Conservation (phyloP, 2,888 invertebrate species). For the Carabus problematicus region DNA sequence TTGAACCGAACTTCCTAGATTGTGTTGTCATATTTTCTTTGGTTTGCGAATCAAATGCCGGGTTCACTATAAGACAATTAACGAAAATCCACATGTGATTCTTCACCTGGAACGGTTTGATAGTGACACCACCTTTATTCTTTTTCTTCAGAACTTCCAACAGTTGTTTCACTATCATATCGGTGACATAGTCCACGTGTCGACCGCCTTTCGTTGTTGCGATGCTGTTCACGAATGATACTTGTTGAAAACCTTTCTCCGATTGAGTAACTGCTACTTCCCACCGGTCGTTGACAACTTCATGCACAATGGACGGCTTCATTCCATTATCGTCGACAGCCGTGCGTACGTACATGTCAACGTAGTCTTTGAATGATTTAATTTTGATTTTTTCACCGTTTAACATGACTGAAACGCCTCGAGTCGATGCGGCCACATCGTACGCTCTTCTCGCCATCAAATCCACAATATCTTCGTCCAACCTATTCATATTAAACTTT, state of each 20-base stretch:
- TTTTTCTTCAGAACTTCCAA: slow-evolving; percentile 71
- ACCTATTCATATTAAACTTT: slow-evolving; percentile 93
- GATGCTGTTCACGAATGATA: slow-evolving; percentile 99
- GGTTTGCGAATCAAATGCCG: slow-evolving; percentile 99
- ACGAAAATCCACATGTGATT: slow-evolving; percentile 98
- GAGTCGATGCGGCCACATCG: slow-evolving; percentile 91
- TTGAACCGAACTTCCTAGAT: slow-evolving; percentile 93
- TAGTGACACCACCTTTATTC: slow-evolving; percentile 73
- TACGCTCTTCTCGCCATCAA: slow-evolving; percentile 93
- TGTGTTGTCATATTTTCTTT: slow-evolving; percentile 99
- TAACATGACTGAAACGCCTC: slow-evolving; percentile 86
- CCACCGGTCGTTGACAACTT: slow-evolving; percentile 87
- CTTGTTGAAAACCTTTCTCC: slow-evolving; percentile 88
- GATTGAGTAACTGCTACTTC: slow-evolving; percentile 93
- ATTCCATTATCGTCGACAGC: slow-evolving; percentile 82
- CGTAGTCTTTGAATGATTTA: slow-evolving; percentile 94
- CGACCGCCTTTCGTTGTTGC: slow-evolving; percentile 98
- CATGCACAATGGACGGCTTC: slow-evolving; percentile 70
- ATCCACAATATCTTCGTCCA: slow-evolving; percentile 92
- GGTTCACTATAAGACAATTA: slow-evolving; percentile 97
- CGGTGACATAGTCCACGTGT: slow-evolving; percentile 94
- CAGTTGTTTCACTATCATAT: slow-evolving; percentile 87
- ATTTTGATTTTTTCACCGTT: slow-evolving; percentile 88
- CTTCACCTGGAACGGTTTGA: slow-evolving; percentile 93
- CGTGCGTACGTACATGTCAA: slow-evolving; percentile 84